Base-by-base conservation (phyloP, 2,888 invertebrate species). In the Tenthredo amoena region DNA sequence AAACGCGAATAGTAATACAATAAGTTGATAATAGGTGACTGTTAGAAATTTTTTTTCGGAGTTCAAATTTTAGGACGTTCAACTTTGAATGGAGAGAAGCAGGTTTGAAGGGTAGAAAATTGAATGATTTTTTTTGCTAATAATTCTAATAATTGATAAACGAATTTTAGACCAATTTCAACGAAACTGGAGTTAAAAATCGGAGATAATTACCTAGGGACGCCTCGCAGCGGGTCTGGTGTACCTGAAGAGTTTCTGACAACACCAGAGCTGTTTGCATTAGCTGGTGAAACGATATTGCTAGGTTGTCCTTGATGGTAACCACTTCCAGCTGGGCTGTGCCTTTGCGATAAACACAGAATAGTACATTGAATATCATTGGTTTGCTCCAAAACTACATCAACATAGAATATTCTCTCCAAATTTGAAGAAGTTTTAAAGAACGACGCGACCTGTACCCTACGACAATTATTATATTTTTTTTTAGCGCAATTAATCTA, bases 161-260 rank as follows among this genome's bases (percentile, higher is more conserved):
- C 2, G 12, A 37, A 26, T 21, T 62, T 62, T 7, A 43, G 40
- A 43, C 5, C 0, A 62, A 34, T 15, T 68, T 68, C 68, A 68
- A 68, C 6, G 31, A 12, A 34, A 15, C 34, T 5, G 6, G 18
- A 71, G 9, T 40, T 40, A 31, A n/a, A 43, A 43, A 43, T 74
- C 4, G 10, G 3, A 21, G 9, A 55, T n/a, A 18, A 77, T 88
- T 86, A 91, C 91, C 91, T 91, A 37, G 91, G 90, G 81, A 89
- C 90, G 85, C 91, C 91, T 34, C 91, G 91, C 2, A 91, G 86
- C 1, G 91, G 91, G 85, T 92, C 92, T 40, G 92, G 92, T 12
- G 92, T 93, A 34, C 91, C 93, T 0, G 94, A 94, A 9, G 93
- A 91, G 86, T 93, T 94, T 86, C 94, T 90, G 10, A 94, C 93